Conservation (phyloP, 2,113 vertebrate genomes). For the Otus sunia region DNA sequence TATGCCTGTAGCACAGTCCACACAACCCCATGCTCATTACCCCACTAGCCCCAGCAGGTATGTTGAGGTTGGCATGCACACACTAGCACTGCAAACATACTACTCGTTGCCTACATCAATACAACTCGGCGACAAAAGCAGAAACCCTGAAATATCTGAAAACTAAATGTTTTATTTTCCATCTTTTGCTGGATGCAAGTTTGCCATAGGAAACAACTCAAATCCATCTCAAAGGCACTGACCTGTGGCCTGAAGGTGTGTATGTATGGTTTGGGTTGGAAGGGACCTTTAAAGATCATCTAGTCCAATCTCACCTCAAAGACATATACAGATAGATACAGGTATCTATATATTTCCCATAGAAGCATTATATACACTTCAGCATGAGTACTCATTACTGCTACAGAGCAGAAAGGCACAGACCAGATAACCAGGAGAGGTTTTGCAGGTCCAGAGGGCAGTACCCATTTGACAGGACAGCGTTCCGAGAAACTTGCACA, state of each 20-base stretch:
- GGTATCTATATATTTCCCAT: neutral
- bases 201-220: neutral
- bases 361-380: neutral
- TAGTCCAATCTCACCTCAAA: neutral
- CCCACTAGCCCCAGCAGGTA: neutral
- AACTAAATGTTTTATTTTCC: neutral
- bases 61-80: neutral
- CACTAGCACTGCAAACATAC: neutral
- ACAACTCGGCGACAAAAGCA: neutral
- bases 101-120: neutral
- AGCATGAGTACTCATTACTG: rapidly evolving
- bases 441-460: neutral
- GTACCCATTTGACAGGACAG: neutral
- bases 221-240: neutral
- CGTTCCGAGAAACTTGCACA: neutral
- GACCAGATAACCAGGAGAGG: neutral
- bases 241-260: neutral
- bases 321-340: rapidly evolving
- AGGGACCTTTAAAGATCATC: neutral
- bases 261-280: neutral
- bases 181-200: neutral
- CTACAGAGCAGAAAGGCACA: neutral
- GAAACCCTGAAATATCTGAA: neutral
- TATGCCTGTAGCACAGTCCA: neutral
- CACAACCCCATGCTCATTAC: neutral